Percentiles rank a stretch among this genome's conserved stretches.
These are phyloP conservation scores for Bemisia tabaci DNA, from an alignment of 1,140 invertebrate genomes.

Conservation along the genomic window DNA sequence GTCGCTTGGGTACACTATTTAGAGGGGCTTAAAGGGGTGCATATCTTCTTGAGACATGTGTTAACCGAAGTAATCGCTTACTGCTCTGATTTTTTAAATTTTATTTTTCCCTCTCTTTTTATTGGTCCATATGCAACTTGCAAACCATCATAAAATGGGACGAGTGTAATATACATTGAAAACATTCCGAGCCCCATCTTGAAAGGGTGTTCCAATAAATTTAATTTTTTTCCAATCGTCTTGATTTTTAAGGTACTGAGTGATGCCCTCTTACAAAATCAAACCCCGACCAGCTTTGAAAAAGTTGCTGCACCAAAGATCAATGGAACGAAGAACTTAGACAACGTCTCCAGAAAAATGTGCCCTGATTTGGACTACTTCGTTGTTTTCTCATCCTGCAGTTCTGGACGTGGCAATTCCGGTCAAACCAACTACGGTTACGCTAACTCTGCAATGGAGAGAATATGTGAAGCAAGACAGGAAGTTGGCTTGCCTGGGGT, in stretches of 20 bases:
- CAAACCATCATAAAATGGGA: too few species aligned
- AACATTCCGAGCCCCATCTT: too few species aligned
- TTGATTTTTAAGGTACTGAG: conserved; percentile 56
- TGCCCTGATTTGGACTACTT: conserved; percentile 78
- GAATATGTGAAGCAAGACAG: conserved; percentile 74
- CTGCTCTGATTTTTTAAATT: too few species aligned
- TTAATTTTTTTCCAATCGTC: too few species aligned
- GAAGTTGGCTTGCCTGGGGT: conserved; percentile 60
- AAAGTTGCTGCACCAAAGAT: conserved; percentile 49
- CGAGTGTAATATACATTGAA: too few species aligned
- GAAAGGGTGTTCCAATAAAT: too few species aligned
- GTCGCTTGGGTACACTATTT: too few species aligned
- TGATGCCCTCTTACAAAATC: conserved; percentile 81
- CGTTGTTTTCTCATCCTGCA: conserved; percentile 86
- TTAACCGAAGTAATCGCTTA: too few species aligned
- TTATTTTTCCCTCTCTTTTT: too few species aligned
- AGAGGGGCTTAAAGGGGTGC: too few species aligned
- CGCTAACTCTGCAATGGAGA: conserved; percentile 93
- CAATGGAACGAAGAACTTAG: conserved; percentile 55
- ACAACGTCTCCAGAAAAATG: conserved; percentile 51
- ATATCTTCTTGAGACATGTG: too few species aligned
- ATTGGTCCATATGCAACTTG: too few species aligned
- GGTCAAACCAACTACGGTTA: conserved; percentile 93
- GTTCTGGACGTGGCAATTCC: conserved; percentile 84
- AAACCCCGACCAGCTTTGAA: conserved; percentile 63